Evolutionary conservation across 2,797 vertebrate genomes (phyloP).

Genomic region (Chiropotes sagulatus): DNA sequence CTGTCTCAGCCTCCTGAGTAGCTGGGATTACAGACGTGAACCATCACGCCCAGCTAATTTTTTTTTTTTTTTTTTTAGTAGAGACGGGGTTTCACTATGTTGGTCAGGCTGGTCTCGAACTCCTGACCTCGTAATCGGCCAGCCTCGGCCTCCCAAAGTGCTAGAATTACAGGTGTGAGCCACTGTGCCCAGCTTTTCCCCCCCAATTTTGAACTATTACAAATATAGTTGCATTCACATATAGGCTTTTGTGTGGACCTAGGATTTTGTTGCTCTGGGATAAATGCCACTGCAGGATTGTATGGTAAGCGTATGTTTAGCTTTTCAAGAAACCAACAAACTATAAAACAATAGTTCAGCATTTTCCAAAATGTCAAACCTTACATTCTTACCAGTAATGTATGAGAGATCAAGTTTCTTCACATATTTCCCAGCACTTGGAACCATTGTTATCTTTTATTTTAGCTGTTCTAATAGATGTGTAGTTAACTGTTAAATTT

Average conservation of each 20-base stretch:
- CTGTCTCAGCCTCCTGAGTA: not conserved
- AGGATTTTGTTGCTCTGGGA: not conserved
- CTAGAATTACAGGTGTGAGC: not conserved
- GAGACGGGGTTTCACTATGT: not conserved
- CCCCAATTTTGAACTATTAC: not conserved
- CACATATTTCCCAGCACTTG: not conserved
- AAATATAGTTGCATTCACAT: not conserved
- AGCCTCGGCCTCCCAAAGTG: not conserved
- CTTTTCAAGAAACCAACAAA: conserved; percentile 8
- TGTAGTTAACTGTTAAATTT: not conserved
- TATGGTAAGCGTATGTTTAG: not conserved
- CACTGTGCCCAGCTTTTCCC: not conserved
- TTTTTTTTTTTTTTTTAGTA: not conserved
- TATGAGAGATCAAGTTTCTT: not conserved
- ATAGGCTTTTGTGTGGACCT: not conserved
- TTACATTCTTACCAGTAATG: not conserved
- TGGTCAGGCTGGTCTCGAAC: not conserved
- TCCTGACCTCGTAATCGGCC: not conserved
- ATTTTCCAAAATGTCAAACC: not conserved
- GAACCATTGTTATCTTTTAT: not conserved
- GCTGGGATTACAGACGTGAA: not conserved
- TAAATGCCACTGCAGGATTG: not conserved
- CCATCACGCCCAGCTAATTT: not conserved
- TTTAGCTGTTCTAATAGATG: not conserved
- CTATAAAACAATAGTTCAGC: not conserved